These are phyloP conservation scores for Agrotis segetum DNA, from an alignment of 2,888 invertebrate genomes.

Conservation along the genomic window DNA sequence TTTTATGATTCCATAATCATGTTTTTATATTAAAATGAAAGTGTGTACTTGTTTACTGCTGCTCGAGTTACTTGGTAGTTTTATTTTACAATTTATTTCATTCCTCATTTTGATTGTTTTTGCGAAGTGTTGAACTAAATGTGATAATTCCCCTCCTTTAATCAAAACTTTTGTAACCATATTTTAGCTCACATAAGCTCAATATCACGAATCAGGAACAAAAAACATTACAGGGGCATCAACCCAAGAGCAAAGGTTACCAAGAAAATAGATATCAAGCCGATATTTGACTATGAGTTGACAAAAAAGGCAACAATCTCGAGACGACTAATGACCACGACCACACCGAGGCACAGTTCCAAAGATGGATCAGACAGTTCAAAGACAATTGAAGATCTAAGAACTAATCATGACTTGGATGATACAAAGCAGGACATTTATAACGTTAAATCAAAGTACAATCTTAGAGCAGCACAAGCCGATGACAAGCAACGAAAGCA, in stretches of 20 bases:
- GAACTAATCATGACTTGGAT: not conserved
- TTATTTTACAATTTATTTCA: constrained; percentile 12
- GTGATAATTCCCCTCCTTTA: not conserved
- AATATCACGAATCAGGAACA: not conserved
- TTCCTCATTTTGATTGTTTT: not conserved
- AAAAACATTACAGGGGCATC: not conserved
- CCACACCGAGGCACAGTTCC: not conserved
- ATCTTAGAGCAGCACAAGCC: not conserved
- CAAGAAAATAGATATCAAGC: constrained; percentile 1
- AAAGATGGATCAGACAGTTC: not conserved
- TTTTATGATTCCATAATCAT: constrained; percentile 23
- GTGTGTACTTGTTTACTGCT: constrained; percentile 28
- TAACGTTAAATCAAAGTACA: not conserved
- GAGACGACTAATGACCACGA: not conserved
- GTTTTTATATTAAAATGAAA: constrained; percentile 40
- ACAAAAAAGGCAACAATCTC: not conserved
- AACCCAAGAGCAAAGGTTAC: constrained; percentile 1
- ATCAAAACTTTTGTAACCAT: not conserved
- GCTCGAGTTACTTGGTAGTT: constrained; percentile 37
- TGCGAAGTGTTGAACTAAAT: not conserved
- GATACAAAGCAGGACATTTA: not conserved
- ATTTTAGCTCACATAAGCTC: constrained; percentile 15
- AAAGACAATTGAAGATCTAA: not conserved
- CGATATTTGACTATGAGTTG: not conserved
- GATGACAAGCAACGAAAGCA: not conserved